Evolutionary conservation across 2,888 invertebrate genomes (phyloP).

Genomic region (Parnassius orleans): DNA sequence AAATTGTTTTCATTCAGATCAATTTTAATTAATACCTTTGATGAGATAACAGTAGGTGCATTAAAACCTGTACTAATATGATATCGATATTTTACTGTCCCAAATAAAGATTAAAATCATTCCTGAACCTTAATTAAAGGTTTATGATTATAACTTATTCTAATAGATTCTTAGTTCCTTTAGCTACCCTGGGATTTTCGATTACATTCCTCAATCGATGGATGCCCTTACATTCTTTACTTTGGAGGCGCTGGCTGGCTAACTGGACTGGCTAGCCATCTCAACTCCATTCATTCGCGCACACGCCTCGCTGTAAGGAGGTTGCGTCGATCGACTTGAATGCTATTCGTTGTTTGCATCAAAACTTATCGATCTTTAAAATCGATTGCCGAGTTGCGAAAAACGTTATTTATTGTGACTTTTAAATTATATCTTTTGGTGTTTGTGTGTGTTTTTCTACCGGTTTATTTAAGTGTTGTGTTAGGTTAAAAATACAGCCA

Average conservation of each 20-base stretch:
- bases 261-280: background rate
- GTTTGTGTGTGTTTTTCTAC: slow-evolving; percentile 14
- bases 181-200: slow-evolving; percentile 22
- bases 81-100: slow-evolving; percentile 8
- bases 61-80: slow-evolving; percentile 15
- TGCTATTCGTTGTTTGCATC: slow-evolving; percentile 36
- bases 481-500: slow-evolving; percentile 22
- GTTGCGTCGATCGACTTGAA: slow-evolving; percentile 43
- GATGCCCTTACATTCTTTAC: slow-evolving; percentile 37
- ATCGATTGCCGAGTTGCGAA: slow-evolving; percentile 28
- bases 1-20: too few relatives aligned
- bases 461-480: slow-evolving; percentile 14
- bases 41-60: slow-evolving; percentile 5
- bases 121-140: slow-evolving; percentile 13
- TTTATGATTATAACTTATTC: slow-evolving; percentile 6
- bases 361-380: slow-evolving; percentile 47
- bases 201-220: slow-evolving; percentile 36
- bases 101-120: slow-evolving; percentile 3
- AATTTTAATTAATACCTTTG: background rate
- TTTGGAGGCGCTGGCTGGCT: slow-evolving; percentile 24
- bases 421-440: slow-evolving; percentile 17
- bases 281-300: slow-evolving; percentile 62
- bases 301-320: slow-evolving; percentile 58
- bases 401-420: slow-evolving; percentile 34
- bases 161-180: slow-evolving; percentile 9